Evolutionary conservation across 2,113 vertebrate genomes (phyloP).

Genomic region (Periophthalmus modestus): DNA sequence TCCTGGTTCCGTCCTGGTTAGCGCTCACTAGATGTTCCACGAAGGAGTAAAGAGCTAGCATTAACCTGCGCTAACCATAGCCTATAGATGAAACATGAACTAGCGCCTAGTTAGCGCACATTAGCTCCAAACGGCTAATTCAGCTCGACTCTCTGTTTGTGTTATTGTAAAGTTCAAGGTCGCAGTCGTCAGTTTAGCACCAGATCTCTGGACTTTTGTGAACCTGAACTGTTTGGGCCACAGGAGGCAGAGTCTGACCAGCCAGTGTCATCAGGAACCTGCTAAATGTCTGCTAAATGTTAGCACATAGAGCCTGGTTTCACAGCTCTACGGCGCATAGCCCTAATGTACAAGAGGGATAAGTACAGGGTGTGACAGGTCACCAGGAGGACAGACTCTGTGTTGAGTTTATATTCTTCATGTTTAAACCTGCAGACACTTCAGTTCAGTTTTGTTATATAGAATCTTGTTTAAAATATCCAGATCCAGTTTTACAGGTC

Average conservation of each 20-base stretch:
- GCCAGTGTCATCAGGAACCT: neutral
- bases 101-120: neutral
- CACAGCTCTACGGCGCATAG: neutral
- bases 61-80: too few relatives aligned
- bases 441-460: too few relatives aligned
- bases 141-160: neutral
- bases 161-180: neutral
- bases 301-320: neutral
- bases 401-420: neutral
- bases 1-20: too few relatives aligned
- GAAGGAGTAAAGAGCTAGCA: too few relatives aligned
- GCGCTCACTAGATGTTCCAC: too few relatives aligned
- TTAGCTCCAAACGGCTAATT: neutral
- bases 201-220: neutral
- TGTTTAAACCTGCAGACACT: neutral
- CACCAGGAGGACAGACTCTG: neutral
- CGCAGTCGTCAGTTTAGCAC: neutral
- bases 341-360: neutral
- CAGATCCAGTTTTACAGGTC: too few relatives aligned
- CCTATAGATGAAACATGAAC: neutral
- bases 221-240: too few relatives aligned
- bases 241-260: neutral
- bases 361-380: neutral
- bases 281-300: constrained; percentile 9
- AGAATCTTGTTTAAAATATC: too few relatives aligned